A percentile compares a stretch with the other conserved stretches of the same genome.
These are phyloP conservation scores for Eunapius fragilis DNA, from an alignment of 37 sponge, comb jelly and placozoan species.

Conservation along the genomic window DNA sequence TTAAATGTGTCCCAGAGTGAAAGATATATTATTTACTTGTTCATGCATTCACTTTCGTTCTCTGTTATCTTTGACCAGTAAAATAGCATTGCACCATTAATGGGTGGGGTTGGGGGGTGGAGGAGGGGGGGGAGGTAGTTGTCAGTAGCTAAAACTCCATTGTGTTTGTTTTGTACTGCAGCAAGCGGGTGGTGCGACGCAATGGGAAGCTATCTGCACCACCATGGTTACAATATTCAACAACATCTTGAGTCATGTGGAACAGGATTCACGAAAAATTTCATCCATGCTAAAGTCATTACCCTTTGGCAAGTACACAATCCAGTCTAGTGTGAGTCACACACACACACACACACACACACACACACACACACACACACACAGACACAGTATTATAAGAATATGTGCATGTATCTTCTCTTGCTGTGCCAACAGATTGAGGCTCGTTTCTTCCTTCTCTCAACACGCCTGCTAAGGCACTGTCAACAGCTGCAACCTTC, in stretches of 20 bases:
- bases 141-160: too few relatives aligned
- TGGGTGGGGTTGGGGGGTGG: too few relatives aligned
- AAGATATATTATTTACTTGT: too few relatives aligned
- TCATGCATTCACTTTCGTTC: too few relatives aligned
- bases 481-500: constrained; percentile 36
- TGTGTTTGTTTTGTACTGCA: background rate
- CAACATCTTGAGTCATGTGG: constrained; percentile 25
- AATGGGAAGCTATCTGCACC: constrained; percentile 53
- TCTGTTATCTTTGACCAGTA: too few relatives aligned
- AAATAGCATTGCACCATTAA: too few relatives aligned
- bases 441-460: constrained; percentile 13
- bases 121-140: too few relatives aligned
- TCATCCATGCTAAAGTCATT: constrained; percentile 57
- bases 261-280: constrained; percentile 30
- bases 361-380: background rate
- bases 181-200: background rate
- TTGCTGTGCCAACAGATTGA: constrained; percentile 19
- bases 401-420: too few relatives aligned
- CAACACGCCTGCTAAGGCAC: constrained; percentile 43
- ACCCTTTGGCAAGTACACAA: constrained; percentile 22
- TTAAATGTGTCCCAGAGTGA: background rate
- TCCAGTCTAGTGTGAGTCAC: too few relatives aligned
- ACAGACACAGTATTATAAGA: background rate
- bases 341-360: too few relatives aligned
- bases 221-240: constrained; percentile 43